Evolutionary conservation across 2,797 vertebrate genomes (phyloP), one percentile per base, ranked within the genome.

Genomic region (Pelobates cultripes): DNA sequence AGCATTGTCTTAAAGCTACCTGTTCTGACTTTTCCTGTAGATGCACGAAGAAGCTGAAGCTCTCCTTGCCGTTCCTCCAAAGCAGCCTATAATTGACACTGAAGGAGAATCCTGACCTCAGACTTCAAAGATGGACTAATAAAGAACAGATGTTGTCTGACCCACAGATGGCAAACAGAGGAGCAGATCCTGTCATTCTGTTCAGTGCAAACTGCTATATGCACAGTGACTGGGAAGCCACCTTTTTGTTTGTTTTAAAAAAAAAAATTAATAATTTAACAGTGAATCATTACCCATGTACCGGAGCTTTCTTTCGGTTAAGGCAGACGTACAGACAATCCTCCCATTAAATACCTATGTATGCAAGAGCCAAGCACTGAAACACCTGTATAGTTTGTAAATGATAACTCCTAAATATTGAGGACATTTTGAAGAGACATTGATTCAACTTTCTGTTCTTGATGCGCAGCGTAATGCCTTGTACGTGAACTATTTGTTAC

Each of bases 1-100:
- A 5, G 47, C 47, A 51, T 51, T 51, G 5, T 6, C 47, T 51
- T 51, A 28, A 1, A 6, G 47, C 10, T 51, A 51, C 47, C 47
- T 51, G 5, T 51, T 51, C 47, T 51, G 47, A 51, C 10, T 51
- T 47, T 47, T 51, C 74, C 74, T 75, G n/a, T 86, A 99, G 98
- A 97, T 99, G 95, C 98, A 96, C 55, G 98, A 99, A 89, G 97
- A 99, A 92, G 97, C 98, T 10, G 97, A 99, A 90, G 94, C 95
- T 78, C 95, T 99, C 89, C 91, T 99, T 90, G 95, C 94, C 73
- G 91, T 91, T 76, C 91, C 94, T 57, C 91, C 92, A 80, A 96
- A 96, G 90, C 94, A 94, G 55, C 91, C 92, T 64, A 87, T 92
- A 85, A 91, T 87, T 0, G 94, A 95, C 86, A 80, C 85, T 6